A percentile compares a stretch with the other conserved stretches of the same genome.
phyloP scores from a whole-genome alignment of 53 echinoderm and acorn worm species.

The Antedon mediterranea region DNA sequence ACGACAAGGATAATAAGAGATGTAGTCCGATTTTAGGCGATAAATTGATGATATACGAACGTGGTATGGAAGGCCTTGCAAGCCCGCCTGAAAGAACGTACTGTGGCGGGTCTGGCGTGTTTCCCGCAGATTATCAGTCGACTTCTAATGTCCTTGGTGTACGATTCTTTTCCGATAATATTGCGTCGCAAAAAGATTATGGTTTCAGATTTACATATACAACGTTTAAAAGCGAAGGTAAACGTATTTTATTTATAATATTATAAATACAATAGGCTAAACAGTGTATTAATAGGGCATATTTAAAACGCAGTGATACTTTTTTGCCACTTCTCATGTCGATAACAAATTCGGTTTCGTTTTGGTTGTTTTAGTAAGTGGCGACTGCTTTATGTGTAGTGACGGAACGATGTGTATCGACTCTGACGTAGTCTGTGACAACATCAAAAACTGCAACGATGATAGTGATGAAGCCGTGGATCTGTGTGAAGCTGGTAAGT shows the following conservation, averaged over 20 bases:
- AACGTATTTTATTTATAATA: neutral
- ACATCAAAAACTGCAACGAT: constrained; percentile 73
- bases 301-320: neutral
- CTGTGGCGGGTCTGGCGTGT: constrained; percentile 86
- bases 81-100: constrained; percentile 46
- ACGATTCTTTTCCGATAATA: constrained; percentile 53
- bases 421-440: constrained; percentile 47
- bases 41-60: neutral
- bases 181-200: constrained; percentile 29
- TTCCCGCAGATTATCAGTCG: constrained; percentile 84
- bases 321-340: neutral
- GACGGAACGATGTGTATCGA: constrained; percentile 83
- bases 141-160: constrained; percentile 57
- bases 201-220: constrained; percentile 80
- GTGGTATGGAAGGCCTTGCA: neutral
- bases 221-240: constrained; percentile 58
- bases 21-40: neutral
- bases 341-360: neutral
- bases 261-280: neutral
- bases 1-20: neutral
- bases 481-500: constrained; percentile 58
- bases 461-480: constrained; percentile 55
- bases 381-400: constrained; percentile 65
- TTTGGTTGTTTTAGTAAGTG: constrained; percentile 12
- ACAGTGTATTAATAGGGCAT: neutral